Evolutionary conservation across 1,140 invertebrate species (phyloP).

Genomic region (Drosophila baimaii): DNA sequence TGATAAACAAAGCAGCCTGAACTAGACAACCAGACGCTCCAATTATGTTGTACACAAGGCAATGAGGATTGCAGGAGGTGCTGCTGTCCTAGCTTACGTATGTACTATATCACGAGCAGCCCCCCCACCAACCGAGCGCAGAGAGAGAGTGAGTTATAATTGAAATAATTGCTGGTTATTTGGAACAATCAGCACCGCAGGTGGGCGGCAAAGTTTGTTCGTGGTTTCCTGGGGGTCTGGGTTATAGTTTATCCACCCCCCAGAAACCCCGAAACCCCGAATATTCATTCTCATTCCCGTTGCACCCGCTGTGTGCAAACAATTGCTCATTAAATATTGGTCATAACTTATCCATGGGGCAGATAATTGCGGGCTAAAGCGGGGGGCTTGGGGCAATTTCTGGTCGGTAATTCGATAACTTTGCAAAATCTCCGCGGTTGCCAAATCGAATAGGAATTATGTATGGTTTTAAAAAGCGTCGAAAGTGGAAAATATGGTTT

Average conservation of each 20-base stretch:
- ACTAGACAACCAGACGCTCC: constrained; percentile 31
- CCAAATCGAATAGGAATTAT: not conserved
- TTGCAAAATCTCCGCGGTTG: not conserved
- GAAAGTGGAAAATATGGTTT: not conserved
- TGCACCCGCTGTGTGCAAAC: constrained; percentile 13
- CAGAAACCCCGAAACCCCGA: not conserved
- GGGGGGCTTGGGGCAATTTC: not conserved
- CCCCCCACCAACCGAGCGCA: not conserved
- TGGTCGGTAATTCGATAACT: constrained; percentile 18
- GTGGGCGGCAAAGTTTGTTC: constrained; percentile 41
- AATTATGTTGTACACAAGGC: constrained; percentile 42
- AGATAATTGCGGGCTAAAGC: constrained; percentile 9
- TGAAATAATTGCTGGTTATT: constrained; percentile 63
- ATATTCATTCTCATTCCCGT: constrained; percentile 11
- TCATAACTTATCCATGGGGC: constrained; percentile 1
- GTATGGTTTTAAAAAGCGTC: not conserved
- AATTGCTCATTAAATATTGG: constrained; percentile 31
- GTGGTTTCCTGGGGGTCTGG: not conserved
- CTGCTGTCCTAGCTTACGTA: not conserved
- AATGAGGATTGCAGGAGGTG: constrained; percentile 18
- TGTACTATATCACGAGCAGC: constrained; percentile 9
- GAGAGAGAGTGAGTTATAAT: constrained; percentile 38
- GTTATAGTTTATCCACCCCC: constrained; percentile 13
- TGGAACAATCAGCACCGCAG: constrained; percentile 55
- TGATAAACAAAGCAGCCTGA: constrained; percentile 27